phyloP scores from a whole-genome alignment of 2,113 vertebrate genomes.

The Scomber scombrus region DNA sequence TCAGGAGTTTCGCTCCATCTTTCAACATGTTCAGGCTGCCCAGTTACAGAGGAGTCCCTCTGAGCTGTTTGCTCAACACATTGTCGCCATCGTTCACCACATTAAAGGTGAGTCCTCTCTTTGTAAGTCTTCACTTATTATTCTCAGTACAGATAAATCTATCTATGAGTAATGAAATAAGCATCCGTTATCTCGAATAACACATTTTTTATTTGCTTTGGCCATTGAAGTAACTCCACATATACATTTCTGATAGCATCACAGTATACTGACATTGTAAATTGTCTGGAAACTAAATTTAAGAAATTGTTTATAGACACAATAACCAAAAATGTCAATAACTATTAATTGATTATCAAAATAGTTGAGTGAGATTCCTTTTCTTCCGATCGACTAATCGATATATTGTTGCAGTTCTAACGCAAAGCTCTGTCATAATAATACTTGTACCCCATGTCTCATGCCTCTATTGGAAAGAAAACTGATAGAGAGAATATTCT shows the following conservation, averaged over 20 bases:
- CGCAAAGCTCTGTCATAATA: neutral
- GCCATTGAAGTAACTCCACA: neutral
- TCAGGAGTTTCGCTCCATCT: slow-evolving; percentile 94
- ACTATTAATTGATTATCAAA: no score
- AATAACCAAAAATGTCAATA: no score
- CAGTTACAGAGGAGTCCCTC: slow-evolving; percentile 91
- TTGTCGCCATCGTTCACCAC: slow-evolving; percentile 96
- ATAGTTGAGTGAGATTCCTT: no score
- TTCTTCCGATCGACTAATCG: no score
- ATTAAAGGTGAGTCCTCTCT: slow-evolving; percentile 89
- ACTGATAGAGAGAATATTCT: neutral
- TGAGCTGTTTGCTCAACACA: slow-evolving; percentile 96
- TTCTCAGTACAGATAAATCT: neutral
- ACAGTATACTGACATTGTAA: no score
- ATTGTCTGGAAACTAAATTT: no score
- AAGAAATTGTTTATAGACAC: no score
- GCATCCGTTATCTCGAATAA: neutral
- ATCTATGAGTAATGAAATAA: neutral
- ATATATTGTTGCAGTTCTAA: neutral
- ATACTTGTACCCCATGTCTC: neutral
- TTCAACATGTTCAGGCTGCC: slow-evolving; percentile 92
- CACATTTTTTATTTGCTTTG: neutral
- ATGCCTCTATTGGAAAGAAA: neutral
- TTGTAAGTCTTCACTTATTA: neutral
- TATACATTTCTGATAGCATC: no score